Evolutionary conservation across 2,113 vertebrate species (phyloP).

Genomic region (Cavia porcellus): DNA sequence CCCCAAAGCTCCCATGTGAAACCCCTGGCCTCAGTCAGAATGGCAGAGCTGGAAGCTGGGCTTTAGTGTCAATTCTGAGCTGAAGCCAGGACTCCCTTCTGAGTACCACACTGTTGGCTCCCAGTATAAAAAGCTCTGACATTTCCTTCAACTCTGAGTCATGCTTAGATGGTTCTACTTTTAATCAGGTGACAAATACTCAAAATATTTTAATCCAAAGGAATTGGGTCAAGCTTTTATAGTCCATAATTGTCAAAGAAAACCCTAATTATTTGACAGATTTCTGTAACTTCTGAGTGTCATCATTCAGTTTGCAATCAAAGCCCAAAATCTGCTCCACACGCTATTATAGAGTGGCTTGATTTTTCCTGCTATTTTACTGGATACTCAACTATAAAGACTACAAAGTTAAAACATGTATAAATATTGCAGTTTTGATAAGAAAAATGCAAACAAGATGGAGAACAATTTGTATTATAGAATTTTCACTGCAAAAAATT

Average conservation of each 20-base stretch:
- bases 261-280: conserved; percentile 69
- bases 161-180: conserved; percentile 78
- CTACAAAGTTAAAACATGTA: conserved; percentile 21
- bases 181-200: conserved; percentile 82
- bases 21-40: background rate
- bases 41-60: background rate
- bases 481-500: conserved; percentile 31
- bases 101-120: background rate
- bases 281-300: conserved; percentile 49
- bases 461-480: conserved; percentile 46
- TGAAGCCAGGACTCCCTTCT: conserved; percentile 23
- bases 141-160: conserved; percentile 82
- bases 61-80: background rate
- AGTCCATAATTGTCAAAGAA: conserved; percentile 66
- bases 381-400: conserved; percentile 16
- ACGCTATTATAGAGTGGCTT: background rate
- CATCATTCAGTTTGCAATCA: conserved; percentile 55
- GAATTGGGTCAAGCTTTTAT: conserved; percentile 74
- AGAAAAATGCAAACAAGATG: conserved; percentile 25
- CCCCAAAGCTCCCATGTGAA: background rate
- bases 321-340: conserved; percentile 35
- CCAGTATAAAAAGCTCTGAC: conserved; percentile 79
- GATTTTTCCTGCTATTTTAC: conserved; percentile 37
- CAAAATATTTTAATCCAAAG: conserved; percentile 81
- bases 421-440: background rate